Base-by-base conservation (phyloP, 2,888 invertebrate species). In the Lacanobia oleracea region DNA sequence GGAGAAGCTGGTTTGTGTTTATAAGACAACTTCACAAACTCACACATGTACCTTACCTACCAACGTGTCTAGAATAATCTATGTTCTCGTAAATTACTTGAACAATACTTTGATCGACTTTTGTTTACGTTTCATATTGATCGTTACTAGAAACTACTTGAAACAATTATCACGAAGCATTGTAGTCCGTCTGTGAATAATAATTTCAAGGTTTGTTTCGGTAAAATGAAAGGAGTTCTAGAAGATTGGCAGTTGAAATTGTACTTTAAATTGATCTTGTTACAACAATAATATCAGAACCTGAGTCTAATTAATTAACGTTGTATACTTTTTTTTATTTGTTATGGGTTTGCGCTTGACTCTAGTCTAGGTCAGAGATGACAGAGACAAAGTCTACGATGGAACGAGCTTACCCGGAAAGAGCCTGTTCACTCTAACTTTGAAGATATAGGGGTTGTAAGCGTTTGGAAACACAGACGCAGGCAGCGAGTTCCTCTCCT, bases 161-260 rank as follows among this genome's bases (percentile, higher is more conserved):
- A 45, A 72, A 72, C 12, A 54, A 59, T 65, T 69, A 75, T 65
- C 33, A 54, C 67, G 18, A 33, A 69, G 33, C 62, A n/a, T 37
- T 56, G 16, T 51, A 12, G 21, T 64, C 21, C 12, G 37, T 53
- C 48, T 72, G 7, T 23, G 69, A 67, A 77, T 72, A 67, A 56
- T 65, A 62, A 77, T 45, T 70, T 23, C 64, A 65, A 61, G 53
- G 64, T 67, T 62, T 74, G 48, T 77, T 74, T 67, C 43, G 40
- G 23, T 21, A 37, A 33, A 60, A 40, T n/a, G 16, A 67, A 63
- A 14, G 16, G 21, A 23, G 64, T 65, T 56, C 18, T 59, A n/a
- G 27, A 57, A 43, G 37, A 48, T 43, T 33, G 4, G 18, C 33
- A 45, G 27, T 27, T 27, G 1, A 2, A 40, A 27, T 68, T 53